Conservation (phyloP, 2,113 vertebrate genomes). For the Lampris incognitus region DNA sequence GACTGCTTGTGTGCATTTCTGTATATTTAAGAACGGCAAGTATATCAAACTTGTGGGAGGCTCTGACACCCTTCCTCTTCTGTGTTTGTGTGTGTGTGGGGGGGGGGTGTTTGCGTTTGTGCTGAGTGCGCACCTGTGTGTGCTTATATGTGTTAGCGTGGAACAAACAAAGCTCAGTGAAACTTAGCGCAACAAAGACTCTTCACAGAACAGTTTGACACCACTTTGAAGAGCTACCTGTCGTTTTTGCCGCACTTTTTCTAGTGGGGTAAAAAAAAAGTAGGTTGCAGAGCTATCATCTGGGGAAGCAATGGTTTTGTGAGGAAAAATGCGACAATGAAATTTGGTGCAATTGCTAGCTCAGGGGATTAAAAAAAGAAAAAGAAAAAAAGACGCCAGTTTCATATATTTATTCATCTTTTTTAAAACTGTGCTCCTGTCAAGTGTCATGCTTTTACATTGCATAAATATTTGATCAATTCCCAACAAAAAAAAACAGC, state of each 20-base stretch:
- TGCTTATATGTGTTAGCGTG: slow-evolving; percentile 17
- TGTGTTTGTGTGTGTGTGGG: slow-evolving; percentile 3
- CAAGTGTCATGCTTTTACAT: too few relatives aligned
- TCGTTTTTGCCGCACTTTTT: slow-evolving; percentile 20
- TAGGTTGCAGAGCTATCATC: slow-evolving; percentile 25
- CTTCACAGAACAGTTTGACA: slow-evolving; percentile 44
- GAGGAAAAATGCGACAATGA: slow-evolving; percentile 1
- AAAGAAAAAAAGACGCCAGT: too few relatives aligned
- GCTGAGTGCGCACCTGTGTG: not conserved
- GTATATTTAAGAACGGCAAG: slow-evolving; percentile 42
- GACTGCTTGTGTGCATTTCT: slow-evolving; percentile 19
- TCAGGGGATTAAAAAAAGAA: not conserved
- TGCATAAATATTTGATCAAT: not conserved
- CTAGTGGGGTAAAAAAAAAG: slow-evolving; percentile 13
- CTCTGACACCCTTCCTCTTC: slow-evolving; percentile 27
- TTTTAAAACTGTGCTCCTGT: too few relatives aligned
- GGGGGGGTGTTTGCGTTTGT: slow-evolving; percentile 22
- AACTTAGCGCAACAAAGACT: slow-evolving; percentile 54
- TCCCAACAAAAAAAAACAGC: not conserved
- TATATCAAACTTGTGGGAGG: slow-evolving; percentile 36
- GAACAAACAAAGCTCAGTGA: slow-evolving; percentile 43
- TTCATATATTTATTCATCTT: too few relatives aligned
- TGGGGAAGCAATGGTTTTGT: slow-evolving; percentile 5
- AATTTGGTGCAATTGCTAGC: not conserved
- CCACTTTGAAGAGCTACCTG: slow-evolving; percentile 53